phyloP scores from a whole-genome alignment of 2,888 invertebrate species.

The Cryptus armator region DNA sequence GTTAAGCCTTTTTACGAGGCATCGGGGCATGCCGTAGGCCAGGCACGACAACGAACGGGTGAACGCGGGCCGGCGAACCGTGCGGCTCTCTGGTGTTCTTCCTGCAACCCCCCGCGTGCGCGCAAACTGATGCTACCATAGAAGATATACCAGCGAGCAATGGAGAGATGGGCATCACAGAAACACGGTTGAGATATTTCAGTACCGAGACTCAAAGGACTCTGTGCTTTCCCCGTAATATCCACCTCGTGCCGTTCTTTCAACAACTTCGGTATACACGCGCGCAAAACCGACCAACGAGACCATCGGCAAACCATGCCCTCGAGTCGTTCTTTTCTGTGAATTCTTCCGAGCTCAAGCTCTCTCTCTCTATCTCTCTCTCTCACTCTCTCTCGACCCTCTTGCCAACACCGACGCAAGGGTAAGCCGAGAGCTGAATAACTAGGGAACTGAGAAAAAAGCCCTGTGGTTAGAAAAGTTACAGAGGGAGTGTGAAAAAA shows the following conservation, averaged over 20 bases:
- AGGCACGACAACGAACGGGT: slow-evolving; percentile 32
- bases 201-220: slow-evolving; percentile 80
- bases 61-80: slow-evolving; percentile 54
- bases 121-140: slow-evolving; percentile 25
- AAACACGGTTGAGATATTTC: slow-evolving; percentile 79
- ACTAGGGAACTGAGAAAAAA: slow-evolving; percentile 8
- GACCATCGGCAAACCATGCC: neutral
- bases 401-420: slow-evolving; percentile 17
- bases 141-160: slow-evolving; percentile 26
- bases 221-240: slow-evolving; percentile 69
- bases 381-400: slow-evolving; percentile 12
- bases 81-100: neutral
- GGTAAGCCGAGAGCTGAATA: neutral
- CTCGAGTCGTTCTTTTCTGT: slow-evolving; percentile 30
- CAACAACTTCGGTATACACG: neutral
- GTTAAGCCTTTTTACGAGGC: slow-evolving; percentile 72
- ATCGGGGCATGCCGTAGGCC: slow-evolving; percentile 65
- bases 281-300: neutral
- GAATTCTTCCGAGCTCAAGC: neutral
- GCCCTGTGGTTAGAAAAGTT: neutral
- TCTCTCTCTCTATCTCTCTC: neutral
- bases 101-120: neutral
- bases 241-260: slow-evolving; percentile 1
- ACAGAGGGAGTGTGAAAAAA: neutral
- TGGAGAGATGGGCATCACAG: slow-evolving; percentile 74